Percentiles rank a stretch among this genome's conserved stretches.
Conservation (phyloP, 2,113 vertebrate species). For the Pachyramphus minor region DNA sequence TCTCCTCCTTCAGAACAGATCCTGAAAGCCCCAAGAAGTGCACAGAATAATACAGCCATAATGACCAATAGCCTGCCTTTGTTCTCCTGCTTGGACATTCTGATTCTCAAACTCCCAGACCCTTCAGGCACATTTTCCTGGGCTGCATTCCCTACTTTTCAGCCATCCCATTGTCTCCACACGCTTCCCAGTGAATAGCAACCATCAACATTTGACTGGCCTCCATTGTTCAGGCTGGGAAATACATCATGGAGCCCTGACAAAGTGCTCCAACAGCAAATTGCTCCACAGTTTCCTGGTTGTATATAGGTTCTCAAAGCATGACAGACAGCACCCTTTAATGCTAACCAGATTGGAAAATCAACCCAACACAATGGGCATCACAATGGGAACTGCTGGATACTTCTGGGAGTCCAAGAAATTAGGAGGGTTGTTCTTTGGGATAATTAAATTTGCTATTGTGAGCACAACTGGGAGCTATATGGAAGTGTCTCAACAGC, state of each 20-base stretch:
- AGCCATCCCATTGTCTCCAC: slow-evolving; percentile 48
- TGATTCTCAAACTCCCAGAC: not conserved
- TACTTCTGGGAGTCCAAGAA: slow-evolving; percentile 11
- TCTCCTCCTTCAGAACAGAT: not conserved
- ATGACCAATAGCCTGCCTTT: slow-evolving; percentile 28
- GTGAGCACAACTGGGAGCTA: slow-evolving; percentile 44
- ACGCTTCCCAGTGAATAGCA: not conserved
- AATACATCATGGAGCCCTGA: slow-evolving; percentile 26
- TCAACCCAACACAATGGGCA: slow-evolving; percentile 14
- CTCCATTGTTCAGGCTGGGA: slow-evolving; percentile 46
- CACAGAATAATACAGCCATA: not conserved
- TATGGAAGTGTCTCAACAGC: slow-evolving; percentile 11
- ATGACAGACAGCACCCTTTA: slow-evolving; percentile 21
- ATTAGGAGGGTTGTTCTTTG: slow-evolving; percentile 7
- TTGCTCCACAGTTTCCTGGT: not conserved
- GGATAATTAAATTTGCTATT: slow-evolving; percentile 13
- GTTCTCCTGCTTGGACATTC: not conserved
- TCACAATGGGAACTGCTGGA: slow-evolving; percentile 40
- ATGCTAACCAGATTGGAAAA: slow-evolving; percentile 43
- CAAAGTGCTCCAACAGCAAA: slow-evolving; percentile 26
- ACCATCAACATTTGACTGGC: not conserved
- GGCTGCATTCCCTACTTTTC: not conserved
- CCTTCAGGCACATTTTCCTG: slow-evolving; percentile 29
- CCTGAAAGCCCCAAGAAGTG: not conserved
- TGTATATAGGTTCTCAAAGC: slow-evolving; percentile 20